Evolutionary conservation across 2,113 vertebrate species (phyloP).

Genomic region (Anser brachyrhynchus): DNA sequence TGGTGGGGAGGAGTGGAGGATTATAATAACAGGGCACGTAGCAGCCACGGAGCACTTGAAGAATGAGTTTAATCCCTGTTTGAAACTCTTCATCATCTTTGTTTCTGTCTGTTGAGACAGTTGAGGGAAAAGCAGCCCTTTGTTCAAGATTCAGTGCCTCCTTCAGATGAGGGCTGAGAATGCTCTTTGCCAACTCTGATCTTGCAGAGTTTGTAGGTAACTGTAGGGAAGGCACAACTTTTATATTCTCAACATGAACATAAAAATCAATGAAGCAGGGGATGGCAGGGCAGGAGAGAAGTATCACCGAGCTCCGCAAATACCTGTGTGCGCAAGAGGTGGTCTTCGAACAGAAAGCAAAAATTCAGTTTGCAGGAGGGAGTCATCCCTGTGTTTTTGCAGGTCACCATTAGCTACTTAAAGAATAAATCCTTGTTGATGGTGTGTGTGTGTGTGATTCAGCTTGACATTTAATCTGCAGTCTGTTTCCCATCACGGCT

Average conservation of each 20-base stretch:
- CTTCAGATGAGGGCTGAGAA: neutral
- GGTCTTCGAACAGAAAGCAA: neutral
- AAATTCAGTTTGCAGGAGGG: neutral
- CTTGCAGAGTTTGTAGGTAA: neutral
- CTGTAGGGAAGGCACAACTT: neutral
- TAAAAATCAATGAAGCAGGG: neutral
- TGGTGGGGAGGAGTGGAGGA: neutral
- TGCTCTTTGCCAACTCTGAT: neutral
- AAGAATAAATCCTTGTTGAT: neutral
- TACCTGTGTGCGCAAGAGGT: neutral
- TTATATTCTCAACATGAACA: neutral
- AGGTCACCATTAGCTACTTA: neutral
- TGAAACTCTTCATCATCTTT: neutral
- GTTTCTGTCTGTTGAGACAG: neutral
- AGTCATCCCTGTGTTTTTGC: neutral
- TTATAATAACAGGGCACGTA: neutral
- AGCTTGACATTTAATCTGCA: neutral
- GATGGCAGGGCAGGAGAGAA: neutral
- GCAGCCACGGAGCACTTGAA: neutral
- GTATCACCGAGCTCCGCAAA: neutral
- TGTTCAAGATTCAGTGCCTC: neutral
- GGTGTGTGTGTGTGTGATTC: constrained; percentile 3
- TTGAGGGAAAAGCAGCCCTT: neutral
- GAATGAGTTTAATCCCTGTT: neutral
- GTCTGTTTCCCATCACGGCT: constrained; percentile 14